These are phyloP conservation scores for Papilio machaon DNA, from an alignment of 1,140 invertebrate species.

Conservation along the genomic window DNA sequence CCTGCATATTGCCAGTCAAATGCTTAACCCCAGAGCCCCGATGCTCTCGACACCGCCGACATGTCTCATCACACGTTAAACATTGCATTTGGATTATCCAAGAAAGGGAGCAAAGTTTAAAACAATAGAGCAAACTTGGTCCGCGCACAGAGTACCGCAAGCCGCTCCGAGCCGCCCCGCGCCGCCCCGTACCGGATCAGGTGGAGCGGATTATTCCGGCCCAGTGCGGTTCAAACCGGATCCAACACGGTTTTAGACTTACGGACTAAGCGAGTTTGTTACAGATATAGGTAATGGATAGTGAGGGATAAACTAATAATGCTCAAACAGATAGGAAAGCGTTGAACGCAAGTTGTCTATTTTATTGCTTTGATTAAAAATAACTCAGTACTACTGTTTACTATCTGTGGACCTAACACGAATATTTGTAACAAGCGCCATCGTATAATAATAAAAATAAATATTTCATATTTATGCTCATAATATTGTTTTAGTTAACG, in stretches of 20 bases:
- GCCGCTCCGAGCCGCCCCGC: slow-evolving; percentile 59
- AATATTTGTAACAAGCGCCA: too few relatives aligned
- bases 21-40: too few relatives aligned
- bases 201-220: slow-evolving; percentile 78
- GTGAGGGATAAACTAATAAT: slow-evolving; percentile 39
- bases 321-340: background rate
- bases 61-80: slow-evolving; percentile 24
- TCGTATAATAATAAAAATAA: too few relatives aligned
- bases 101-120: slow-evolving; percentile 22
- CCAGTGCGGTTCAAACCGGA: slow-evolving; percentile 71
- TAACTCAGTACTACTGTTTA: background rate
- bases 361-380: background rate
- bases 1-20: too few relatives aligned
- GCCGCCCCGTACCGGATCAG: slow-evolving; percentile 72
- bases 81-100: slow-evolving; percentile 35
- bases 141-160: slow-evolving; percentile 26
- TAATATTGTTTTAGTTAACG: too few relatives aligned
- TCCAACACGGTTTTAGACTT: slow-evolving; percentile 79
- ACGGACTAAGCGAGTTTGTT: slow-evolving; percentile 66
- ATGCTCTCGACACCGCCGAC: background rate
- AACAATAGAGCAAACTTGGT: slow-evolving; percentile 29
- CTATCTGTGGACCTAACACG: too few relatives aligned
- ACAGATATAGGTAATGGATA: slow-evolving; percentile 66
- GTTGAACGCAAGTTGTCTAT: too few relatives aligned
- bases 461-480: too few relatives aligned